Conservation (phyloP, 1,140 invertebrate genomes). For the Colletes latitarsis region DNA sequence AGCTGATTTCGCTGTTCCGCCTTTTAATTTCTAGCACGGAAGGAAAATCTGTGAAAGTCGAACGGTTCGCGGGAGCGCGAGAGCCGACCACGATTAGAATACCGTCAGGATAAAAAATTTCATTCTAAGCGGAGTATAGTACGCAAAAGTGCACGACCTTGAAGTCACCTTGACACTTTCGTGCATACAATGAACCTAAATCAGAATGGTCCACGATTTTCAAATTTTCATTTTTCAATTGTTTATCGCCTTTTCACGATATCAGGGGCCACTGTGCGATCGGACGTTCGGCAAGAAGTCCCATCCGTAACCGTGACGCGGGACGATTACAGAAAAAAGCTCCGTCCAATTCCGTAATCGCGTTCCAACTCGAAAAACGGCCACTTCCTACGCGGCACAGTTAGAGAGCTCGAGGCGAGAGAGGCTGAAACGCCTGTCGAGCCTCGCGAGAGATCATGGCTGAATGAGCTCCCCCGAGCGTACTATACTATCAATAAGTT, state of each 20-base stretch:
- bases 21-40: slow-evolving; percentile 18
- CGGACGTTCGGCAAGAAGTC: no score
- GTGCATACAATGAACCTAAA: no score
- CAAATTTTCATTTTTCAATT: no score
- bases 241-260: no score
- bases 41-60: slow-evolving; percentile 26
- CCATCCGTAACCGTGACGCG: no score
- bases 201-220: no score
- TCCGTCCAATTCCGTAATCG: background rate
- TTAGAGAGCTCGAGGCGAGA: background rate
- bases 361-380: background rate
- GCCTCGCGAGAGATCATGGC: background rate
- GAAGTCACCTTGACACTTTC: no score
- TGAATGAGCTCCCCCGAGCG: slow-evolving; percentile 9
- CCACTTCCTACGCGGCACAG: background rate
- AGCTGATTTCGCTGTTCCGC: slow-evolving; percentile 17
- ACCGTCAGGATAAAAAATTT: no score
- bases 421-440: background rate
- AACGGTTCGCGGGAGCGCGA: background rate
- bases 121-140: no score
- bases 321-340: no score
- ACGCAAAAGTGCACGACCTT: no score
- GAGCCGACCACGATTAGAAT: background rate
- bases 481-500: slow-evolving; percentile 11
- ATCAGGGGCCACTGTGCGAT: no score